These are phyloP conservation scores for Latrodectus elegans DNA, from an alignment of 2,888 invertebrate genomes.

Conservation along the genomic window DNA sequence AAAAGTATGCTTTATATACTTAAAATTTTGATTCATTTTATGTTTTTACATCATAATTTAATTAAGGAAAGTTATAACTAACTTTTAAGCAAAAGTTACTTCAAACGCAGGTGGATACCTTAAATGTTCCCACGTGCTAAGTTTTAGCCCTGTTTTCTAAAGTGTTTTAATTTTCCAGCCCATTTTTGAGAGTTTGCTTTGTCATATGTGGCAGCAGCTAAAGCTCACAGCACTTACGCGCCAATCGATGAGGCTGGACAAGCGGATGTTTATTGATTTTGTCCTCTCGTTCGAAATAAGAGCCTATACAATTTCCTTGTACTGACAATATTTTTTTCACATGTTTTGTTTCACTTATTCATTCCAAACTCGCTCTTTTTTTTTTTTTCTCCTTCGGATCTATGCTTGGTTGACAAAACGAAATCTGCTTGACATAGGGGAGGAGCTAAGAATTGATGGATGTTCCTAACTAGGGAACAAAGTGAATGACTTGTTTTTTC, in stretches of 20 bases:
- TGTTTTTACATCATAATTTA: no score
- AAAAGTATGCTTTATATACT: no score
- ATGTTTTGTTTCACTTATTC: neutral
- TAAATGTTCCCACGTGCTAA: neutral
- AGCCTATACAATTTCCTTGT: neutral
- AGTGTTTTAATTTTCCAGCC: no score
- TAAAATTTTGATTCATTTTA: no score
- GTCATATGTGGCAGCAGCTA: no score
- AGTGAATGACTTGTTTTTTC: slow-evolving; percentile 34
- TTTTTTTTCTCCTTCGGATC: neutral
- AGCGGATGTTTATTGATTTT: neutral
- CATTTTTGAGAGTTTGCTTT: no score
- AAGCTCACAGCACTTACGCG: no score
- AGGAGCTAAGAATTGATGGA: slow-evolving; percentile 57
- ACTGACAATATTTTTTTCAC: slow-evolving; percentile 5
- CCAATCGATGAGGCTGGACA: no score
- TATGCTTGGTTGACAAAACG: slow-evolving; percentile 10
- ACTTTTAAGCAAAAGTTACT: no score
- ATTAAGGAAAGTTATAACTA: no score
- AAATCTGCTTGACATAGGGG: slow-evolving; percentile 44
- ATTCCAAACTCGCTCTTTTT: neutral
- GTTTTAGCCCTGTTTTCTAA: no score
- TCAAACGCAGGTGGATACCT: no score
- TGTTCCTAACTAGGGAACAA: slow-evolving; percentile 39
- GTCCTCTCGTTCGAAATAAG: slow-evolving; percentile 1